These are phyloP conservation scores for Trachymyrmex septentrionalis DNA, from an alignment of 1,140 invertebrate species.

Conservation along the genomic window DNA sequence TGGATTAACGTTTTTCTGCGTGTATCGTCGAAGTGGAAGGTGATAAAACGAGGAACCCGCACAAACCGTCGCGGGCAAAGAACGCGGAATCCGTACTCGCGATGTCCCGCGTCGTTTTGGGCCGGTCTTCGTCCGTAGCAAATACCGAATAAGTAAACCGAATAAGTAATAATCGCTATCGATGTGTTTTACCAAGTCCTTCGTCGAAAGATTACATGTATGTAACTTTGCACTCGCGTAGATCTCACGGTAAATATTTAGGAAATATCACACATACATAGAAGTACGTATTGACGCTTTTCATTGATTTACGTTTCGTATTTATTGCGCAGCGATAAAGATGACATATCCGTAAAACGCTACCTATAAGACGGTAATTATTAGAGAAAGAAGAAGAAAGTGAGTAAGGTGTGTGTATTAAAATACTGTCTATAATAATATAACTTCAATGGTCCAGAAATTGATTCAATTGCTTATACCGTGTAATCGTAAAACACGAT, in stretches of 20 bases:
- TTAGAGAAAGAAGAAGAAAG: constrained; percentile 29
- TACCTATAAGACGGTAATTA: constrained; percentile 52
- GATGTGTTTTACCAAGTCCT: constrained; percentile 77
- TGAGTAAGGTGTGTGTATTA: constrained; percentile 35
- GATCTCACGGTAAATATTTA: constrained; percentile 74
- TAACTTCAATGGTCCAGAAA: constrained; percentile 52
- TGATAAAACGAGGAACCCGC: constrained; percentile 64
- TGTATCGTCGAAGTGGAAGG: constrained; percentile 70
- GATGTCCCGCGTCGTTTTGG: constrained; percentile 7
- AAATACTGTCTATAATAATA: constrained; percentile 33
- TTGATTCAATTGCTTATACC: constrained; percentile 27
- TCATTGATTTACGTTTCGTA: constrained; percentile 16
- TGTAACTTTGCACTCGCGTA: constrained; percentile 80
- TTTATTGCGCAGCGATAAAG: constrained; percentile 55
- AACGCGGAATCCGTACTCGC: background rate
- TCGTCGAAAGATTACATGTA: constrained; percentile 78
- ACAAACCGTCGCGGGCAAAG: background rate
- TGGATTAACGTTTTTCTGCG: constrained; percentile 74
- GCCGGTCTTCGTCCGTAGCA: constrained; percentile 57
- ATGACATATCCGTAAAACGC: constrained; percentile 64
- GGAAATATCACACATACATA: constrained; percentile 53
- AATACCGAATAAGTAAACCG: constrained; percentile 71
- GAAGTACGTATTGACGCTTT: constrained; percentile 61
- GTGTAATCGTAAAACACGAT: background rate
- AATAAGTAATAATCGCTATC: constrained; percentile 75